Evolutionary conservation across 2,113 vertebrate genomes (phyloP).

Genomic region (Coreoperca whiteheadi): DNA sequence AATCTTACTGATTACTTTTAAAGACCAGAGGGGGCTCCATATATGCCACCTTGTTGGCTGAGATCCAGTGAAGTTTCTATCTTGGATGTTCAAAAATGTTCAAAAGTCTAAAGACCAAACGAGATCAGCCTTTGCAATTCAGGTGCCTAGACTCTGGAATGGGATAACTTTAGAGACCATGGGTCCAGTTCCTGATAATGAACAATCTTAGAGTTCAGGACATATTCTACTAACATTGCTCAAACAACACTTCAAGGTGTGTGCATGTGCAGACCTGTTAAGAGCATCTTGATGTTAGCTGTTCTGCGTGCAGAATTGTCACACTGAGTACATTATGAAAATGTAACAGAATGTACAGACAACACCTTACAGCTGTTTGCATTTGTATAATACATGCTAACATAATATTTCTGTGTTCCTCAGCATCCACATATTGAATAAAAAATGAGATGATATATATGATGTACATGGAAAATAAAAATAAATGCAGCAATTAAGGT

Average conservation of each 20-base stretch:
- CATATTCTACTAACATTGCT: not conserved
- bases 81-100: conserved; percentile 9
- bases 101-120: not conserved
- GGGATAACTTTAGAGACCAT: not conserved
- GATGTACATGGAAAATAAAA: not conserved
- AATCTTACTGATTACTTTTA: conserved; percentile 28
- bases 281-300: not conserved
- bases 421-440: not conserved
- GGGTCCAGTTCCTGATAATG: not conserved
- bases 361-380: not conserved
- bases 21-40: conserved; percentile 2
- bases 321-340: not conserved
- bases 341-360: not conserved
- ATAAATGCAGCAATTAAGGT: not conserved
- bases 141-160: not conserved
- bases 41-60: not conserved
- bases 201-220: not conserved
- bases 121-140: conserved; percentile 11
- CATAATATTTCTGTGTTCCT: not conserved
- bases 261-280: not conserved
- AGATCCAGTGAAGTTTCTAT: conserved; percentile 13
- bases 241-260: not conserved
- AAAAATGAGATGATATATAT: not conserved
- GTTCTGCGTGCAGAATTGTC: not conserved
- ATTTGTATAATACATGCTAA: not conserved